A percentile compares a stretch with the other conserved stretches of the same genome.
These are phyloP conservation scores for Australoheros scitulus DNA, from an alignment of 2,113 vertebrate species.

Conservation along the genomic window DNA sequence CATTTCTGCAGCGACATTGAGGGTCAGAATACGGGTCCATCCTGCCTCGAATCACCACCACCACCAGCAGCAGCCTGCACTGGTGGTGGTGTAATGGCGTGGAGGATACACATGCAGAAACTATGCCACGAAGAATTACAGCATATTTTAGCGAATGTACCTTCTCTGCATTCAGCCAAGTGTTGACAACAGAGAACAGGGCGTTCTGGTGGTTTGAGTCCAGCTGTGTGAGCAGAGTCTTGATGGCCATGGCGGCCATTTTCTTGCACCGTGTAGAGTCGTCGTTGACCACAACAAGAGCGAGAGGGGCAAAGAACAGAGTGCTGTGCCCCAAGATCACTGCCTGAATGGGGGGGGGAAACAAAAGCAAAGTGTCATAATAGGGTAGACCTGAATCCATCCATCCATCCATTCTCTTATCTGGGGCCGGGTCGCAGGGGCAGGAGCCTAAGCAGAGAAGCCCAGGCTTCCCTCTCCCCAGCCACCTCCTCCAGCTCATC, in stretches of 20 bases:
- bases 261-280: conserved; percentile 90
- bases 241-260: conserved; percentile 89
- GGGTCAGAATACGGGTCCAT: too few species aligned
- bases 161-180: conserved; percentile 90
- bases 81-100: too few species aligned
- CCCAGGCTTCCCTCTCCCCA: too few species aligned
- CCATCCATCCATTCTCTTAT: too few species aligned
- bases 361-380: neutral
- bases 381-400: neutral
- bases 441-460: too few species aligned
- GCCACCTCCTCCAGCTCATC: too few species aligned
- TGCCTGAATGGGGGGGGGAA: conserved; percentile 68
- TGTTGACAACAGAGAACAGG: conserved; percentile 84
- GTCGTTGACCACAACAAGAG: conserved; percentile 90
- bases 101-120: too few species aligned
- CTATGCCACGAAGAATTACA: neutral
- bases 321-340: conserved; percentile 85
- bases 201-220: conserved; percentile 81
- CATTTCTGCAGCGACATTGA: too few species aligned
- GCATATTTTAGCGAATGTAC: conserved; percentile 63
- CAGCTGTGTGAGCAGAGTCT: conserved; percentile 85
- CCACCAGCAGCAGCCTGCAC: too few species aligned
- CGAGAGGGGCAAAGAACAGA: conserved; percentile 91
- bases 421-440: too few species aligned
- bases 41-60: too few species aligned